Conservation (phyloP, 2,888 invertebrate species). For the Polymixis flavicincta region DNA sequence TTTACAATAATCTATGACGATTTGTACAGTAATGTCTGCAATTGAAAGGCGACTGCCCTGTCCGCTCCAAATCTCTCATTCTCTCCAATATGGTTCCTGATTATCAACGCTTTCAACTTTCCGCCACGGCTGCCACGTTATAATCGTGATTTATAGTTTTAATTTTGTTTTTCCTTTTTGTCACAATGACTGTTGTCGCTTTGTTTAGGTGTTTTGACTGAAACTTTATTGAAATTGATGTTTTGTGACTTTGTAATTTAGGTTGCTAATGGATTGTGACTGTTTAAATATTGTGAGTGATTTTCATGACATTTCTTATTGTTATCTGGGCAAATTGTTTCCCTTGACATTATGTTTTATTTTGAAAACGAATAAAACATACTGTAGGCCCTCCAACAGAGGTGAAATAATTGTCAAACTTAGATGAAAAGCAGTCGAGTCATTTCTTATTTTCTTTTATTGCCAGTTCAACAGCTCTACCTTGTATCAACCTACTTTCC, state of each 20-base stretch:
- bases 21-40: conserved; percentile 18
- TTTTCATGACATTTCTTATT: background rate
- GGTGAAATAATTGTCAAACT: background rate
- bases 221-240: conserved; percentile 21
- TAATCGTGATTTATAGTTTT: conserved; percentile 64
- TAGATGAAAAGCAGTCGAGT: background rate
- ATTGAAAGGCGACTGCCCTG: conserved; percentile 4
- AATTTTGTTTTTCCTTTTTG: conserved; percentile 58
- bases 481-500: conserved; percentile 1
- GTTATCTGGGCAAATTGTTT: background rate
- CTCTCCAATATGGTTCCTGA: conserved; percentile 55
- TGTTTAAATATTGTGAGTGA: background rate
- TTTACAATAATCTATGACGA: background rate
- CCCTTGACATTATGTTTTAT: rapidly evolving
- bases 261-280: background rate
- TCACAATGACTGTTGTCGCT: conserved; percentile 35
- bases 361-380: background rate
- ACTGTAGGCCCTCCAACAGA: background rate
- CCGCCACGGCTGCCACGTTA: conserved; percentile 58
- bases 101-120: conserved; percentile 66
- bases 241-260: conserved; percentile 5
- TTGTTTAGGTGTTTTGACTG: conserved; percentile 21
- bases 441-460: background rate
- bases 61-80: conserved; percentile 46
- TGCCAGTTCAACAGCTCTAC: background rate